phyloP scores from a whole-genome alignment of 2,888 invertebrate species.

The Spisula solida region DNA sequence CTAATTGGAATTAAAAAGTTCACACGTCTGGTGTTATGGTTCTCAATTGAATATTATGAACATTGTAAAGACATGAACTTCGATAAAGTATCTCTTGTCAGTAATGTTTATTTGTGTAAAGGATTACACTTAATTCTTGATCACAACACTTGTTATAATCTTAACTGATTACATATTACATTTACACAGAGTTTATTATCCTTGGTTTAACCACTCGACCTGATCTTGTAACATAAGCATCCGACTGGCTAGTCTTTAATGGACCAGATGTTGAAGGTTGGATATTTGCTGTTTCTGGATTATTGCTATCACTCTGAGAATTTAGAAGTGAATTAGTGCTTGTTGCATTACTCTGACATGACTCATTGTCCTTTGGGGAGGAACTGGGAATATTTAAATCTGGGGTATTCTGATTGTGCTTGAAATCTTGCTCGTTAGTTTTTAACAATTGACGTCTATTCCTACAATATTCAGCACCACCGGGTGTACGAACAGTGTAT shows the following conservation, averaged over 20 bases:
- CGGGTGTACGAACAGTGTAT: neutral
- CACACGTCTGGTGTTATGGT: too few species aligned
- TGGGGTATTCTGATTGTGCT: neutral
- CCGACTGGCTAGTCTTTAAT: neutral
- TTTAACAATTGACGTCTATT: constrained; percentile 29
- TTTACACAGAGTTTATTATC: too few species aligned
- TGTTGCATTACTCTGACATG: too few species aligned
- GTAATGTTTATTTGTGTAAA: too few species aligned
- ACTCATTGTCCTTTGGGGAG: neutral
- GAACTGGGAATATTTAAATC: neutral
- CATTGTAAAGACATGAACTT: too few species aligned
- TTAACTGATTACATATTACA: too few species aligned
- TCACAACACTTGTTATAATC: too few species aligned
- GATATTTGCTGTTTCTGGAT: neutral
- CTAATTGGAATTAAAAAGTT: too few species aligned
- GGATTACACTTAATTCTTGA: too few species aligned
- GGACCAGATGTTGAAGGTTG: neutral
- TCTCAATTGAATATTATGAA: too few species aligned
- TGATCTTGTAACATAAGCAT: neutral
- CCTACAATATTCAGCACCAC: constrained; percentile 9
- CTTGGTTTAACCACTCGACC: neutral
- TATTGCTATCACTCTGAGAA: neutral
- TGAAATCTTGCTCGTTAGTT: neutral
- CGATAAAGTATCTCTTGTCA: too few species aligned
- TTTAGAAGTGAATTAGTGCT: neutral